phyloP scores from a whole-genome alignment of 1,140 invertebrate species.

The Geopemphigus sp. region DNA sequence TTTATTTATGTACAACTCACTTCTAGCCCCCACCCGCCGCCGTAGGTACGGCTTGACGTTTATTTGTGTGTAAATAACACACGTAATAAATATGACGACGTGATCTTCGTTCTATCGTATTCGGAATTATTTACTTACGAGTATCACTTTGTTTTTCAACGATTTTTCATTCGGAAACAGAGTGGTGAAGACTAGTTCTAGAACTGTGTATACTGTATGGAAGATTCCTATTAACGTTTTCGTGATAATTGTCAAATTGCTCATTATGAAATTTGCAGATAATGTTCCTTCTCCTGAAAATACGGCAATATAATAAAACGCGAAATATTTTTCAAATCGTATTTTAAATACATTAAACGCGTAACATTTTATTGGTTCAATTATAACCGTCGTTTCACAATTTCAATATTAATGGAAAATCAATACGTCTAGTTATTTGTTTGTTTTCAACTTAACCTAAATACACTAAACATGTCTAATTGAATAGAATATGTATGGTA shows the following conservation, averaged over 20 bases:
- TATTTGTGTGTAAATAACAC: too few species aligned
- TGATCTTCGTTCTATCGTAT: background rate
- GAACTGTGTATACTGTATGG: background rate
- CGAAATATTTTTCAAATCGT: background rate
- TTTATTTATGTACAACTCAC: too few species aligned
- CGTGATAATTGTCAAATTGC: background rate
- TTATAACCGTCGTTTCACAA: too few species aligned
- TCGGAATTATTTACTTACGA: slow-evolving; percentile 31
- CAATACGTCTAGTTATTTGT: too few species aligned
- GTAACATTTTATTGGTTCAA: too few species aligned
- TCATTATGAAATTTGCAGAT: background rate
- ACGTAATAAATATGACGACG: too few species aligned
- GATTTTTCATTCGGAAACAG: slow-evolving; percentile 10
- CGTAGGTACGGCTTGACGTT: too few species aligned
- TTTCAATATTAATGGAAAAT: too few species aligned
- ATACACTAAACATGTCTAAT: background rate
- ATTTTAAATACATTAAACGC: too few species aligned
- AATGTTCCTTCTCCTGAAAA: background rate
- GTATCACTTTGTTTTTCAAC: slow-evolving; percentile 25
- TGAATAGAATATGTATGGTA: too few species aligned
- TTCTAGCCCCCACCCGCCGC: too few species aligned
- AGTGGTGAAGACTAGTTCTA: background rate
- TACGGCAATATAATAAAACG: background rate
- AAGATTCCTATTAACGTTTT: background rate
- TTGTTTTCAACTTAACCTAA: background rate